These are phyloP conservation scores for Phoeniculus purpureus DNA, from an alignment of 2,797 vertebrate genomes.

Conservation along the genomic window DNA sequence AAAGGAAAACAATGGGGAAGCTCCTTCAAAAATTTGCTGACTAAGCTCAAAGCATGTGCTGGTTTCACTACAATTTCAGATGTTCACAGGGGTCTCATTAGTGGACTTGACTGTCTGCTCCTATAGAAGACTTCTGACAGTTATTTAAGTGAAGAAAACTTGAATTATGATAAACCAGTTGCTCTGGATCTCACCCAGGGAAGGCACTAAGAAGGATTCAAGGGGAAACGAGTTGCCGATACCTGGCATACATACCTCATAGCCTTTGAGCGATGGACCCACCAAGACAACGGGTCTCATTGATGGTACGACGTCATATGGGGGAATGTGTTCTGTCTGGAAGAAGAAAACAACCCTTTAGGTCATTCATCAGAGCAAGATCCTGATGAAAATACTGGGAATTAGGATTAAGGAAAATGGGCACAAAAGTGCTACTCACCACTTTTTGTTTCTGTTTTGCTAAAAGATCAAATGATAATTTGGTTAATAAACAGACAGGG, in stretches of 20 bases:
- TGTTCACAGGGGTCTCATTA: background rate
- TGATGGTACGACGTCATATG: slow-evolving; percentile 97
- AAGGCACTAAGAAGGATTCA: background rate
- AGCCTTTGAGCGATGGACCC: slow-evolving; percentile 97
- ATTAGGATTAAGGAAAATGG: background rate
- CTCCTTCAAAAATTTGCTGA: background rate
- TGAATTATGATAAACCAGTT: background rate
- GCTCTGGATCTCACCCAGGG: background rate
- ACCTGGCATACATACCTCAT: slow-evolving; percentile 84
- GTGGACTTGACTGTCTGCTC: background rate
- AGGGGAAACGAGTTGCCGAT: background rate
- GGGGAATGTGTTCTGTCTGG: slow-evolving; percentile 93
- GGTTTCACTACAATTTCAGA: background rate
- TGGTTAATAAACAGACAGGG: slow-evolving; percentile 59
- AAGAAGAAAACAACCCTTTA: slow-evolving; percentile 38
- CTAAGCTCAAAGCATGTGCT: background rate
- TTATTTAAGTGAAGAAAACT: background rate
- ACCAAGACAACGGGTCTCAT: slow-evolving; percentile 98
- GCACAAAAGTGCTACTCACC: slow-evolving; percentile 83
- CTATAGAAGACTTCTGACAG: background rate
- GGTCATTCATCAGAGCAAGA: background rate
- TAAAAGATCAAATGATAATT: slow-evolving; percentile 81
- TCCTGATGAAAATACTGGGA: background rate
- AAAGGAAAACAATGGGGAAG: background rate
- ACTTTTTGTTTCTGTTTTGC: slow-evolving; percentile 99